Percentiles rank a stretch among this genome's conserved stretches.
These are phyloP conservation scores for Diaphora mendica DNA, from an alignment of 2,888 invertebrate species.

Conservation along the genomic window DNA sequence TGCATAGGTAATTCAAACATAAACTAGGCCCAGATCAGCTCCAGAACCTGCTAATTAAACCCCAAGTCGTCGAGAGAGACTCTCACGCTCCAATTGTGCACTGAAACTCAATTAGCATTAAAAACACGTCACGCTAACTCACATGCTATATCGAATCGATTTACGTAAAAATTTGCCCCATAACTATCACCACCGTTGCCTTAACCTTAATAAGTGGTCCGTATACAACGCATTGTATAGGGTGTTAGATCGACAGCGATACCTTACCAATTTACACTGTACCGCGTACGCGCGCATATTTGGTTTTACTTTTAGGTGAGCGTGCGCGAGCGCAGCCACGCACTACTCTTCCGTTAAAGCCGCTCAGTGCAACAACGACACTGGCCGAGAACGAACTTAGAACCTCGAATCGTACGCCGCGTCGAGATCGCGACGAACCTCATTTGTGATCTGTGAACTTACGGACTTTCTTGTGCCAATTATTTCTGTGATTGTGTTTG, in stretches of 20 bases:
- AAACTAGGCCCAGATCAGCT: conserved; percentile 22
- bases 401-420: conserved; percentile 64
- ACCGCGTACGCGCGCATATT: conserved; percentile 68
- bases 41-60: conserved; percentile 53
- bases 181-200: conserved; percentile 62
- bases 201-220: conserved; percentile 77
- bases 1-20: not conserved
- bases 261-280: conserved; percentile 68
- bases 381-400: conserved; percentile 82
- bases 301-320: conserved; percentile 77
- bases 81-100: conserved; percentile 71
- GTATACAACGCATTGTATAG: conserved; percentile 61
- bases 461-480: conserved; percentile 67
- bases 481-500: conserved; percentile 64
- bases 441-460: conserved; percentile 78
- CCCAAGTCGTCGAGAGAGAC: conserved; percentile 41
- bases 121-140: conserved; percentile 51
- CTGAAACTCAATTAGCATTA: conserved; percentile 64
- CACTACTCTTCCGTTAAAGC: conserved; percentile 74
- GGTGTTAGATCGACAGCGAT: conserved; percentile 69
- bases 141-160: conserved; percentile 66
- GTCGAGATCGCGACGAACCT: conserved; percentile 53
- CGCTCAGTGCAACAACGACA: conserved; percentile 81
- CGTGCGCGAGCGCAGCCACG: conserved; percentile 77
- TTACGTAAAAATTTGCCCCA: conserved; percentile 62